Percentiles rank a stretch among this genome's conserved stretches.
Evolutionary conservation across 1,140 invertebrate species (phyloP).

Genomic region (Trialeurodes vaporariorum): DNA sequence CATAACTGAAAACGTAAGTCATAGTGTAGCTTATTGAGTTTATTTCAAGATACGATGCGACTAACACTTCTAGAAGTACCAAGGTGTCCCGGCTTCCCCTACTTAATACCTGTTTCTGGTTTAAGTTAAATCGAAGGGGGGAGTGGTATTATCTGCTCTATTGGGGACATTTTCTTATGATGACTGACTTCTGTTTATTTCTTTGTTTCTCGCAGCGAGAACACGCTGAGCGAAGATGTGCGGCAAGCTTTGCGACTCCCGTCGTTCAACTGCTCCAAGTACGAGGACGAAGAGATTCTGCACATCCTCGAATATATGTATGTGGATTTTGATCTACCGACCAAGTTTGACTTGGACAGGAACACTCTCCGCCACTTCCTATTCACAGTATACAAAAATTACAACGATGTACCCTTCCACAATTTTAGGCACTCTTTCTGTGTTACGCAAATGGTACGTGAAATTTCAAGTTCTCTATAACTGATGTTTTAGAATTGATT

Average conservation of each 20-base stretch:
- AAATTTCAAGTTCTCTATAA: too few relatives aligned
- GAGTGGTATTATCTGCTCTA: too few relatives aligned
- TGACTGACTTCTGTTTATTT: background rate
- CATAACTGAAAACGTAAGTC: too few relatives aligned
- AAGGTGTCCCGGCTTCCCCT: too few relatives aligned
- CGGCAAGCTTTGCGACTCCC: conserved; percentile 52
- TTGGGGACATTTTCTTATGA: too few relatives aligned
- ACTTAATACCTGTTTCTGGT: too few relatives aligned
- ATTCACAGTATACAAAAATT: conserved; percentile 73
- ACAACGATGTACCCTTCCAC: conserved; percentile 82
- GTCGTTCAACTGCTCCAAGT: conserved; percentile 69
- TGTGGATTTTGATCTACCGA: conserved; percentile 58
- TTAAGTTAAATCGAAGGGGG: too few relatives aligned
- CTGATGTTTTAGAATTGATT: too few relatives aligned
- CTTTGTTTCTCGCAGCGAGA: conserved; percentile 41
- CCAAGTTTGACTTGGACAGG: conserved; percentile 66
- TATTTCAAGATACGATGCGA: too few relatives aligned
- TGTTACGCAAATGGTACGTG: conserved; percentile 79
- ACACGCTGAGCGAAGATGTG: conserved; percentile 46
- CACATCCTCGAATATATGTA: conserved; percentile 74
- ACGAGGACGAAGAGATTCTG: conserved; percentile 73
- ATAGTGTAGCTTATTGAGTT: too few relatives aligned
- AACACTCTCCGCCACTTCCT: conserved; percentile 56
- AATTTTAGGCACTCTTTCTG: conserved; percentile 84
- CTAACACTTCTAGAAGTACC: too few relatives aligned